Evolutionary conservation across 2,797 vertebrate genomes (phyloP).

Genomic region (Ptychadena robeensis): DNA sequence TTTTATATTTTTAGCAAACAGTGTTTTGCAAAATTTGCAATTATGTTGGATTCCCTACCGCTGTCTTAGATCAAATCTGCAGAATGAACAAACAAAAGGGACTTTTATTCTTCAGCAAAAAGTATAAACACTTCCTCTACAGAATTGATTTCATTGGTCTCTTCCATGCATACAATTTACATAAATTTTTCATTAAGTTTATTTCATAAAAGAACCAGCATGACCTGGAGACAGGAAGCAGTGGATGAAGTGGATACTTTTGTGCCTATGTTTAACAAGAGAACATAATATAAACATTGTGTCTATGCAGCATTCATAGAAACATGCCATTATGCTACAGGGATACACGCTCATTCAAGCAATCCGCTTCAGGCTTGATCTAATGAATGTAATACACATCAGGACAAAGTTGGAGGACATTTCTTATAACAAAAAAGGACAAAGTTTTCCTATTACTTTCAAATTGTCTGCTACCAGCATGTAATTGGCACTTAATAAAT

Average conservation of each 20-base stretch:
- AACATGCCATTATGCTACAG: not conserved
- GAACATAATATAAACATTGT: not conserved
- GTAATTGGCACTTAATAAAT: constrained; percentile 62
- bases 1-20: too few species aligned
- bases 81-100: too few species aligned
- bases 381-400: constrained; percentile 13
- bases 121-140: not conserved
- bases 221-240: not conserved
- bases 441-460: constrained; percentile 62
- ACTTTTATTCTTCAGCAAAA: not conserved
- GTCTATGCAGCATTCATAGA: not conserved
- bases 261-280: not conserved
- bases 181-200: not conserved
- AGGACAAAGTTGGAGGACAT: constrained; percentile 58
- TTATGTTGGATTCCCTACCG: too few species aligned
- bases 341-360: not conserved
- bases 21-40: too few species aligned
- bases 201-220: not conserved
- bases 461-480: constrained; percentile 59
- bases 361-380: not conserved
- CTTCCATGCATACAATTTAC: not conserved
- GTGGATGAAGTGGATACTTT: not conserved
- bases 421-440: constrained; percentile 54
- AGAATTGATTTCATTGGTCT: not conserved
- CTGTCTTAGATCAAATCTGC: too few species aligned